Evolutionary conservation across 2,797 vertebrate species (phyloP), one percentile per base, ranked within the genome.

Genomic region (Myotis findleyi): DNA sequence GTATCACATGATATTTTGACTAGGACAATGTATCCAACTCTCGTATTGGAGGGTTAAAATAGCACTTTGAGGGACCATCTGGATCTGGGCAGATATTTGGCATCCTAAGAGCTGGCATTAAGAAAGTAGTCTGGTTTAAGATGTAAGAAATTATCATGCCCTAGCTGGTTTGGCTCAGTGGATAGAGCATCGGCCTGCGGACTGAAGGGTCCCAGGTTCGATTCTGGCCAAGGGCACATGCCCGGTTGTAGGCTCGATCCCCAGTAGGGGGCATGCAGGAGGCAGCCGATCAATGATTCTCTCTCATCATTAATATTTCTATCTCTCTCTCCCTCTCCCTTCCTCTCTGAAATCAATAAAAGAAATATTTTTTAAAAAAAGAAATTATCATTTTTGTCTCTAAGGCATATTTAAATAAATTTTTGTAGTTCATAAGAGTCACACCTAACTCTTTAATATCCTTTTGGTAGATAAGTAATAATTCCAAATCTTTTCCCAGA

Each of bases 341-440:
- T 44, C 41, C 41, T 44, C 41, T 44, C 41, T 44, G 41, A 44
- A 44, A 44, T 44, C 9, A 44, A 44, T 44, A 44, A 10, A 44
- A 44, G 41, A 44, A 44, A 44, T 41, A 41, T 44, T 9, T 44
- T 44, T 44, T 10, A 1, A 44, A 44, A 44, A 44, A 79, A 94
- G 80, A 92, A 62, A 30, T 87, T 83, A 68, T 62, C 27, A 49
- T 53, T 91, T 53, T 79, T 79, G 4, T 71, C 33, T 62, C 17
- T 71, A 87, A 87, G 33, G 21, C 41, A 76, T 76, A 49, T 62
- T 90, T 82, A 79, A 89, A 92, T 71, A 53, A 53, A 73, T 62
- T 73, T 68, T 64, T 68, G 9, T 62, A 62, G 25, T 75, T 87
- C 89, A 16, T 75, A 53, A 81, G 75, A 90, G 36, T 87, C 66